These are phyloP conservation scores for Ploceus nigricollis DNA, from an alignment of 2,113 vertebrate genomes.

Conservation along the genomic window DNA sequence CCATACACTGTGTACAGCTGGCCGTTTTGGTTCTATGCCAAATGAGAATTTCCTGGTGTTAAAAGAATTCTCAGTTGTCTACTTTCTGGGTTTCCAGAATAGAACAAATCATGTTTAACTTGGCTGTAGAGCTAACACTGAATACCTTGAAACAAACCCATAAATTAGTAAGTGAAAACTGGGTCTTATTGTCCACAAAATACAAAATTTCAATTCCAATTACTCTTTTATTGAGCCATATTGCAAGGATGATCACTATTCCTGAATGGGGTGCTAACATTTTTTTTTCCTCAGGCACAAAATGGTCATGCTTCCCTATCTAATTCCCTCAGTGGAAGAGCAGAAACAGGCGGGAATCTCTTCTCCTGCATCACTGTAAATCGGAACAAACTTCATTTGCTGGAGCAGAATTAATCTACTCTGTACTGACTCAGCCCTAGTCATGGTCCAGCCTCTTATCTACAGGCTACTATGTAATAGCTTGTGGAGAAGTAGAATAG, in stretches of 20 bases:
- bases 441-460: background rate
- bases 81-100: constrained; percentile 17
- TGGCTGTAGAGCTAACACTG: background rate
- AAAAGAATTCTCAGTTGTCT: constrained; percentile 57
- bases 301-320: background rate
- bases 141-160: constrained; percentile 6
- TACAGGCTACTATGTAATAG: background rate
- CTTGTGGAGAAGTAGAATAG: background rate
- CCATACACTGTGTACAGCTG: constrained; percentile 57
- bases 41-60: constrained; percentile 49
- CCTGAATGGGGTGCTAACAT: background rate
- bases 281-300: background rate
- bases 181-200: background rate
- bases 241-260: background rate
- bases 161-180: constrained; percentile 14
- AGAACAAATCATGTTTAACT: constrained; percentile 54
- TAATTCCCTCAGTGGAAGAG: background rate
- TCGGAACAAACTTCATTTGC: background rate
- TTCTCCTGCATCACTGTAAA: background rate
- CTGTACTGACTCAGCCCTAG: background rate
- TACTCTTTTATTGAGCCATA: background rate
- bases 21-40: constrained; percentile 23
- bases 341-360: background rate
- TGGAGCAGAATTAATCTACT: background rate
- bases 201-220: background rate